Evolutionary conservation across 2,888 invertebrate species (phyloP).

Genomic region (Mythimna lalbum): DNA sequence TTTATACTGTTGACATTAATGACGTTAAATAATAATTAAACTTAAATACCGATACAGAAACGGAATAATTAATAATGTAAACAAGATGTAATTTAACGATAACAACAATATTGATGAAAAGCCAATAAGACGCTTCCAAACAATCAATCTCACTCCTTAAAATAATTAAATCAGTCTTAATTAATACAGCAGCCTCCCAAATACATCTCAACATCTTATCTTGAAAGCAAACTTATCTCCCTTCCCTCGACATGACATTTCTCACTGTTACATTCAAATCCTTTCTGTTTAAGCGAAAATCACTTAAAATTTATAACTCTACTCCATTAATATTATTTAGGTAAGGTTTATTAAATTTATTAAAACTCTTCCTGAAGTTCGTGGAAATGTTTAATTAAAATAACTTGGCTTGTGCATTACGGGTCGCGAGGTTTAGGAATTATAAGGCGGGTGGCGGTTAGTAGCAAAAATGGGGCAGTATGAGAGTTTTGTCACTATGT

Average conservation of each 20-base stretch:
- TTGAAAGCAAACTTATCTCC: slow-evolving; percentile 38
- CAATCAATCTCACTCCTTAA: slow-evolving; percentile 9
- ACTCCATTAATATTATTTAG: slow-evolving; percentile 73
- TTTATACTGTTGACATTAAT: neutral
- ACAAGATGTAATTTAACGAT: neutral
- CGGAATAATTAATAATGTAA: neutral
- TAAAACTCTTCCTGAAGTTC: slow-evolving; percentile 72
- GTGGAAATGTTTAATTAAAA: slow-evolving; percentile 75
- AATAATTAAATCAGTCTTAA: slow-evolving; percentile 52
- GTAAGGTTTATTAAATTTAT: slow-evolving; percentile 75
- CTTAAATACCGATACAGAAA: neutral
- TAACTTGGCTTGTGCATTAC: slow-evolving; percentile 59
- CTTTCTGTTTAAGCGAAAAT: slow-evolving; percentile 62
- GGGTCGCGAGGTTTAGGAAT: slow-evolving; percentile 1
- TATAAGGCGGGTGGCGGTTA: neutral
- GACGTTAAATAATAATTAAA: neutral
- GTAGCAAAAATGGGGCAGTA: neutral
- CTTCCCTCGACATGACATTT: slow-evolving; percentile 38
- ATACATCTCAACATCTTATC: slow-evolving; percentile 38
- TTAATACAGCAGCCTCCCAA: slow-evolving; percentile 28
- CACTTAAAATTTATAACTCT: slow-evolving; percentile 64
- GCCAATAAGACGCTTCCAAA: slow-evolving; percentile 8
- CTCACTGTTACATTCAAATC: slow-evolving; percentile 57
- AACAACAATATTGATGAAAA: neutral
- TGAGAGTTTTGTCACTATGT: neutral